Evolutionary conservation across 1,140 invertebrate species (phyloP).

Genomic region (Rhynchophorus ferrugineus): DNA sequence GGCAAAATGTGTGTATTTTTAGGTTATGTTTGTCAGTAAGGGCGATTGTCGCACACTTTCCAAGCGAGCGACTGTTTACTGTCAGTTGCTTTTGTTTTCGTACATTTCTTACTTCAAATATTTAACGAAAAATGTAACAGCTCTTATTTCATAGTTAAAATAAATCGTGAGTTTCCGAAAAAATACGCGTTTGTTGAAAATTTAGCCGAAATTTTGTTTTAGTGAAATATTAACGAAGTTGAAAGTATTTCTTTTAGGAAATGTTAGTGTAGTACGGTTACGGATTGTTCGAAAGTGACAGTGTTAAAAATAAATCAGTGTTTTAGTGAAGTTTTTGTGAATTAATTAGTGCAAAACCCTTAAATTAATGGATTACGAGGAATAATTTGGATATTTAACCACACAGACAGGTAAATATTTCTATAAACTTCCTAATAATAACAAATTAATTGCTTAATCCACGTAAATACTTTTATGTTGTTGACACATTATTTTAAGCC

Average conservation of each 20-base stretch:
- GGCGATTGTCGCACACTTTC: conserved; percentile 26
- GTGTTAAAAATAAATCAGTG: conserved; percentile 11
- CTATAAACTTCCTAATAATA: background rate
- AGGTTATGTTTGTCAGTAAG: conserved; percentile 35
- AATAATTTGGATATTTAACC: conserved; percentile 8
- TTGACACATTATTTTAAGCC: too few species aligned
- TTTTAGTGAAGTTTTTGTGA: conserved; percentile 10
- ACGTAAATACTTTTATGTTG: too few species aligned
- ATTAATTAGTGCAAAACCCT: background rate
- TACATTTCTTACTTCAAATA: background rate
- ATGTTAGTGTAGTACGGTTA: background rate
- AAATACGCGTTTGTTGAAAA: background rate
- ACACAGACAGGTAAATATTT: conserved; percentile 7
- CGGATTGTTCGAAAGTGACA: conserved; percentile 7
- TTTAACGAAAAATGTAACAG: conserved; percentile 1
- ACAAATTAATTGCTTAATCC: background rate
- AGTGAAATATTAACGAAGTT: conserved; percentile 3
- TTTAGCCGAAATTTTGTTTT: background rate
- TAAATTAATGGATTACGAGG: conserved; percentile 8
- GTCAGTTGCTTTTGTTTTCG: conserved; percentile 14
- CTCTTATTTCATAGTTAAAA: background rate
- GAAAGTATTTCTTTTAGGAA: background rate
- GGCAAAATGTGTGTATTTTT: conserved; percentile 26
- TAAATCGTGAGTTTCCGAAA: background rate
- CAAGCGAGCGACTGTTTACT: conserved; percentile 16